Evolutionary conservation across 2,888 invertebrate genomes (phyloP), one percentile per base, ranked within the genome.

Genomic region (Rhagophthalmus giganteus): DNA sequence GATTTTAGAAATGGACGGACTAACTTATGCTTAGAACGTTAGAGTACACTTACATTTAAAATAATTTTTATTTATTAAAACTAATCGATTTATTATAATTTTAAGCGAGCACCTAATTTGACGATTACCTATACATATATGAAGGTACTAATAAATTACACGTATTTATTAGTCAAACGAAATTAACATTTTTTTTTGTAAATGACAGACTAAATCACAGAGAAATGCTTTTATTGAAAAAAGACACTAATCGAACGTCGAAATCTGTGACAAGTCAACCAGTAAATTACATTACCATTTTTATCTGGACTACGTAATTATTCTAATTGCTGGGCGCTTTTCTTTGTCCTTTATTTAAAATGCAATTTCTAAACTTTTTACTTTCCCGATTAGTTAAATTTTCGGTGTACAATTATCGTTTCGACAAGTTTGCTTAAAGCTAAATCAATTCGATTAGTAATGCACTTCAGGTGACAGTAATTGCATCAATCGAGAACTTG

Each of bases 211-310:
- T 42, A 58, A 58, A 52, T 49, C 48, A 40, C 46, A 35, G 51
- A 34, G 55, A 45, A 34, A 42, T 54, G 59, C 57, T 59, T 57
- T 54, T 53, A 60, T 62, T 59, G 59, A 59, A 60, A 53, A 52
- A 51, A 62, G 61, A 63, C 34, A 55, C 42, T 26, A 26, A 27
- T 41, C 40, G 44, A 44, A 39, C 50, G 55, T 41, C 49, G 46
- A 52, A 52, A 51, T 51, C 56, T 59, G 62, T 52, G 61, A 53
- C 55, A 58, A 65, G 56, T 63, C 62, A 59, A 61, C 52, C 64
- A 59, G 53, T 54, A 64, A 65, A 65, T 65, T 64, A 59, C 58
- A 61, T 65, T 65, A 63, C 61, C 62, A 62, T 61, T 63, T 63
- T 63, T 62, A 64, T 61, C 60, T 57, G 58, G 55, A 58, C 52